Conservation (phyloP, 23 tunicate species). For the Ascidia mentula region DNA sequence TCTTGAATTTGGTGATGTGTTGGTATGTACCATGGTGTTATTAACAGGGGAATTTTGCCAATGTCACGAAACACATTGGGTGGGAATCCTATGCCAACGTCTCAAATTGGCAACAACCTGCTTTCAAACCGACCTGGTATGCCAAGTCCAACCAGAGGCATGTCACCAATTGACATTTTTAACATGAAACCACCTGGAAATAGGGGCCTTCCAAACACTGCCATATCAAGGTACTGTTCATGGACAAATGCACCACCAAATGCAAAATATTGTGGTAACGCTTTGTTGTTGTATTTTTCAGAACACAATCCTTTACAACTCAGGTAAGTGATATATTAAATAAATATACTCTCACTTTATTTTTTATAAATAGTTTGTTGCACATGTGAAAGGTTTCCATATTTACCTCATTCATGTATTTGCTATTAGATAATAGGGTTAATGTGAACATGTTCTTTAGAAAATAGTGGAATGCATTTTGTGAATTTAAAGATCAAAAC, state of each 20-base stretch:
- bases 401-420: too few relatives aligned
- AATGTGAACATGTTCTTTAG: too few relatives aligned
- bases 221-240: conserved; percentile 41
- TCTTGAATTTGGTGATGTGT: not conserved
- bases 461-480: too few relatives aligned
- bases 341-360: too few relatives aligned
- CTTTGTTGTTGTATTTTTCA: conserved; percentile 26
- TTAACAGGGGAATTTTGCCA: conserved; percentile 64
- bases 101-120: conserved; percentile 38
- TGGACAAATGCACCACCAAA: not conserved
- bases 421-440: too few relatives aligned
- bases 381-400: too few relatives aligned
- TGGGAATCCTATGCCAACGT: conserved; percentile 26
- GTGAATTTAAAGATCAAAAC: too few relatives aligned
- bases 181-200: conserved; percentile 53
- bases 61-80: conserved; percentile 57
- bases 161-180: conserved; percentile 67
- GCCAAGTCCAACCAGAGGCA: conserved; percentile 80
- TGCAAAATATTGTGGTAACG: not conserved
- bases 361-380: too few relatives aligned
- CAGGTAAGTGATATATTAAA: conserved; percentile 68
- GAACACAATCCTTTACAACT: conserved; percentile 71
- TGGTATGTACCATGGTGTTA: not conserved
- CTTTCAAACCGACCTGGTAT: conserved; percentile 48
- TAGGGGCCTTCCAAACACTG: conserved; percentile 16